These are phyloP conservation scores for Campopleginae sp. DNA, from an alignment of 2,888 invertebrate species.

Conservation along the genomic window DNA sequence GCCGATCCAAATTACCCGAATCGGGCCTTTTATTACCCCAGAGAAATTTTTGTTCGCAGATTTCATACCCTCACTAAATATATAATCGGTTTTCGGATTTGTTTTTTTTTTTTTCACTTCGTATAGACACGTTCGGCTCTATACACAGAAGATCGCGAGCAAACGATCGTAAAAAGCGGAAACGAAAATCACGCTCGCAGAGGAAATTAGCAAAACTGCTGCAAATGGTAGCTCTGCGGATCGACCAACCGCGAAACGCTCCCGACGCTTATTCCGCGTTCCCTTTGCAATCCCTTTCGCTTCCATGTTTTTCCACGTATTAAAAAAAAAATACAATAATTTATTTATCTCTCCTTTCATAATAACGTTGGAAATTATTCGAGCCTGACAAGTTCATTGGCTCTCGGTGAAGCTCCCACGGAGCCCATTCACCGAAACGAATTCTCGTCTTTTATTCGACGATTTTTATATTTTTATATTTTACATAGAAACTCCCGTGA, in stretches of 20 bases:
- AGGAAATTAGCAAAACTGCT: constrained; percentile 76
- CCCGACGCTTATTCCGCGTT: constrained; percentile 50
- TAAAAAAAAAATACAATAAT: constrained; percentile 27
- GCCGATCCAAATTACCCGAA: constrained; percentile 51
- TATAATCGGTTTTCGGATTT: constrained; percentile 42
- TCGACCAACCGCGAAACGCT: constrained; percentile 68
- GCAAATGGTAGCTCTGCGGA: constrained; percentile 76
- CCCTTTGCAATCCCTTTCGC: constrained; percentile 41
- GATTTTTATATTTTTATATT: background rate
- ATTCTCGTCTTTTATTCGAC: too few relatives aligned
- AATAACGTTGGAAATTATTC: constrained; percentile 19
- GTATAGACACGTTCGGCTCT: constrained; percentile 61
- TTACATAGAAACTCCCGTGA: too few relatives aligned
- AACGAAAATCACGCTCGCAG: constrained; percentile 56
- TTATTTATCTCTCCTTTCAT: constrained; percentile 34
- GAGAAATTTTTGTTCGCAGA: constrained; percentile 19
- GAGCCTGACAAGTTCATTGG: background rate
- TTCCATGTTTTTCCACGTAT: constrained; percentile 1
- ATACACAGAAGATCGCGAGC: constrained; percentile 55
- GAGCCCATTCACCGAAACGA: too few relatives aligned
- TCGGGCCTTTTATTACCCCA: constrained; percentile 48
- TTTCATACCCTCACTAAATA: constrained; percentile 50
- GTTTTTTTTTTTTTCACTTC: background rate
- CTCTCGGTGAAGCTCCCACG: too few relatives aligned
- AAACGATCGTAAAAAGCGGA: constrained; percentile 64